Evolutionary conservation across 2,113 vertebrate genomes (phyloP), one percentile per base, ranked within the genome.

Genomic region (Theristicus caerulescens): DNA sequence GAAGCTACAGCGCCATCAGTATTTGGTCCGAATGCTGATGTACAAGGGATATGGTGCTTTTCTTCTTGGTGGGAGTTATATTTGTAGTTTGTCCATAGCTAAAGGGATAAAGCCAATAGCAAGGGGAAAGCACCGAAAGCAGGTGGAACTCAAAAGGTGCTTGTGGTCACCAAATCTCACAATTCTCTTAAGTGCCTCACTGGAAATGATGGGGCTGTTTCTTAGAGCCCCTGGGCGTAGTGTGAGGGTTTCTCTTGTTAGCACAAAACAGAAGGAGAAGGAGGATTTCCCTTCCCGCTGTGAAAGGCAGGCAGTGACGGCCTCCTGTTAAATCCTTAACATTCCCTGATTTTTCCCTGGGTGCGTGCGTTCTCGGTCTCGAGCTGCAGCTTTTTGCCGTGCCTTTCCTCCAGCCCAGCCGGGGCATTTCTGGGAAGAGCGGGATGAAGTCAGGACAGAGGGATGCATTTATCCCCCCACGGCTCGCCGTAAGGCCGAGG

Each of bases 31-130:
- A 18, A 17, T 7, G 52, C 58, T 64, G 73, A 2, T 11, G 36
- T 24, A 3, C 16, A 0, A 47, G 32, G 36, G 67, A 5, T 8
- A 11, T 0, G 4, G 6, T 21, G 32, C n/a, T 31, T 9, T 18
- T 31, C 10, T 40, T 51, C 62, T 54, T 9, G 17, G 4, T 13
- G 31, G 66, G 19, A 31, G 3, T 17, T 42, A 2, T 10, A 3
- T 16, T 31, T 27, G 29, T 7, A 13, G 34, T 24, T 79, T 32
- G 25, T 34, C 44, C 69, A 47, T 46, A 25, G 34, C 34, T 55
- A 16, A 38, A 38, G 3, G 25, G 58, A 8, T 17, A 80, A 34
- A 70, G 11, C 24, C 19, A 16, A 4, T 1, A 21, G 38, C 11
- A 80, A 74, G 24, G 29, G 34, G 26, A 27, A 64, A 62, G 21